A percentile compares a stretch with the other conserved stretches of the same genome.
Evolutionary conservation across 2,113 vertebrate species (phyloP).

Genomic region (Cepphus grylle): DNA sequence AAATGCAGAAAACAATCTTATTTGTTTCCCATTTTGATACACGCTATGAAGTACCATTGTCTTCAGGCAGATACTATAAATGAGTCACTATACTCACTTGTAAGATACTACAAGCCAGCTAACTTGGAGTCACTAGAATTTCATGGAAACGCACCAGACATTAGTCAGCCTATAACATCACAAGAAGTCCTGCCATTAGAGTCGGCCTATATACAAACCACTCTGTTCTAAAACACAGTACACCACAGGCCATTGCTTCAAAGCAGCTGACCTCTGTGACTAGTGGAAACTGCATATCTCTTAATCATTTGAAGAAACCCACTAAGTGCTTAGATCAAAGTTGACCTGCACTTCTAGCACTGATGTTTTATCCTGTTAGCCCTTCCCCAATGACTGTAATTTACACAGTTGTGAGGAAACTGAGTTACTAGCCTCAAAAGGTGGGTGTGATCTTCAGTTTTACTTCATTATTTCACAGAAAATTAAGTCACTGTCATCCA

Average conservation of each 20-base stretch:
- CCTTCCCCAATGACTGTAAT: neutral
- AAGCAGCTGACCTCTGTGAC: slow-evolving; percentile 33
- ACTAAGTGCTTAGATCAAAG: neutral
- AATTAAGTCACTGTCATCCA: neutral
- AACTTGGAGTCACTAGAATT: slow-evolving; percentile 4
- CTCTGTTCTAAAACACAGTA: neutral
- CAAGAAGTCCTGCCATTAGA: neutral
- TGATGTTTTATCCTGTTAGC: neutral
- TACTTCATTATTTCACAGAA: neutral
- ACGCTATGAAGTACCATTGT: neutral
- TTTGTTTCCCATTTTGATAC: neutral
- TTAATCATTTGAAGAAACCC: neutral
- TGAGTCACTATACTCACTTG: neutral
- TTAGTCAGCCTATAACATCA: slow-evolving; percentile 3
- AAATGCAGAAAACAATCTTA: neutral
- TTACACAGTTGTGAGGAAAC: neutral
- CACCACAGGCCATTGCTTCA: neutral
- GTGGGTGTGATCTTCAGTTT: neutral
- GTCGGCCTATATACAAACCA: neutral
- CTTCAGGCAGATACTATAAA: neutral
- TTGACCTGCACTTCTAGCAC: neutral
- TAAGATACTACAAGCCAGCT: neutral
- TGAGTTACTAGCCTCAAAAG: neutral
- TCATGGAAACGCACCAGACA: neutral
- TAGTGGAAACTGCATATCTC: neutral